Conservation (phyloP, 2,797 vertebrate genomes). For the Manis pentadactyla region DNA sequence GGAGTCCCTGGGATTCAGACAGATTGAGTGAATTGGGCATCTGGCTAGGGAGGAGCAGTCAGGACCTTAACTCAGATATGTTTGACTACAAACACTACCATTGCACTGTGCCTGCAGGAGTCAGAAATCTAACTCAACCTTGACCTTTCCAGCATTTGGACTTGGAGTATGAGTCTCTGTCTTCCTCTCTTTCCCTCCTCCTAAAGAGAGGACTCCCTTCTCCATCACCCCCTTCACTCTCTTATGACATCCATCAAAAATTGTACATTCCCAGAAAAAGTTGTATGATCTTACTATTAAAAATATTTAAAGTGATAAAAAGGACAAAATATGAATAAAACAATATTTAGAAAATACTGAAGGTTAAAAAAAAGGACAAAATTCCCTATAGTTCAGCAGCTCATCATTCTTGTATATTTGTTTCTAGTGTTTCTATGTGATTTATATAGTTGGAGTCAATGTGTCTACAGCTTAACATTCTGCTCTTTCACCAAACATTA, state of each 20-base stretch:
- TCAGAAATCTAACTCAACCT: background rate
- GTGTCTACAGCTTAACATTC: background rate
- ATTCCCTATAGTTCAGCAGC: too few relatives aligned
- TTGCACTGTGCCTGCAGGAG: fast-evolving
- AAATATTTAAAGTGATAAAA: background rate
- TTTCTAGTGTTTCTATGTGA: background rate
- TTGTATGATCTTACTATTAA: background rate
- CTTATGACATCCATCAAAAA: background rate
- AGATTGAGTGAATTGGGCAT: background rate
- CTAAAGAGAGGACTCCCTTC: background rate
- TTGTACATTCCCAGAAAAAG: background rate
- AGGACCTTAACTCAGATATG: background rate
- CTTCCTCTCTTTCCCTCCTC: background rate
- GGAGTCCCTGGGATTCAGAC: background rate
- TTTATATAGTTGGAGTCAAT: fast-evolving
- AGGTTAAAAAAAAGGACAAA: too few relatives aligned
- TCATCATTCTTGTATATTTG: fast-evolving
- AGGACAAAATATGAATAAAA: too few relatives aligned
- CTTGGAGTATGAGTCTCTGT: background rate
- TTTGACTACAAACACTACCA: background rate
- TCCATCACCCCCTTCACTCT: background rate
- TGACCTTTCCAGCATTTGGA: too few relatives aligned
- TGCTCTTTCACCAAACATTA: background rate
- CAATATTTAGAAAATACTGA: too few relatives aligned
- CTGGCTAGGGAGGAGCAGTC: background rate